Percentiles rank a stretch among this genome's conserved stretches.
These are phyloP conservation scores for Eurystomus gularis DNA, from an alignment of 2,113 vertebrate genomes.

Conservation along the genomic window DNA sequence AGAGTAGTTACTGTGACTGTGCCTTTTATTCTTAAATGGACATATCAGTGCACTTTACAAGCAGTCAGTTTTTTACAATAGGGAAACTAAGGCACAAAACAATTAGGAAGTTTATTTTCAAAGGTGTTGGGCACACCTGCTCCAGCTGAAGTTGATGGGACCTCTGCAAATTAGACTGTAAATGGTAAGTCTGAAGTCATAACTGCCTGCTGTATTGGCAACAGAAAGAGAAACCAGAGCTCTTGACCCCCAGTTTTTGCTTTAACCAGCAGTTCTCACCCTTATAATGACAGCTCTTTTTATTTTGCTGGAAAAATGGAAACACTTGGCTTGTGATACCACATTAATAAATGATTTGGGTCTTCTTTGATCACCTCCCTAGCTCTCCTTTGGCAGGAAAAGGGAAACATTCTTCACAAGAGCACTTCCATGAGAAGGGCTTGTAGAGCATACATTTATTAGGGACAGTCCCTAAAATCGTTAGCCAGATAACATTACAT, in stretches of 20 bases:
- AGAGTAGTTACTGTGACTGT: neutral
- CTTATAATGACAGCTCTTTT: neutral
- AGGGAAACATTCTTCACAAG: neutral
- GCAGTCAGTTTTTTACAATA: neutral
- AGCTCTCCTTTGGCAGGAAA: neutral
- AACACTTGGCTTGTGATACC: neutral
- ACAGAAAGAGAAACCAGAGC: neutral
- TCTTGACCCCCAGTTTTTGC: neutral
- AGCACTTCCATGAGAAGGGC: neutral
- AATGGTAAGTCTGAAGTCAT: neutral
- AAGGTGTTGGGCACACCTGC: neutral
- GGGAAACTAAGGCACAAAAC: neutral
- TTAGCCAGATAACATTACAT: neutral
- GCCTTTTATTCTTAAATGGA: neutral
- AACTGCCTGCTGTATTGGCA: neutral
- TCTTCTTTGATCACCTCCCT: neutral
- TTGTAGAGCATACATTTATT: neutral
- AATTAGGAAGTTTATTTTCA: neutral
- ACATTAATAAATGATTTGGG: neutral
- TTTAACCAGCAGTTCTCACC: slow-evolving; percentile 1
- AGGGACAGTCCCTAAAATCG: neutral
- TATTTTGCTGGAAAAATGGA: neutral
- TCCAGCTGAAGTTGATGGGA: neutral
- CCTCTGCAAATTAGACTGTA: neutral
- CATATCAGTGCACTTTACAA: neutral